Evolutionary conservation across 1,140 invertebrate genomes (phyloP).

Genomic region (Diachasmimorpha longicaudata): DNA sequence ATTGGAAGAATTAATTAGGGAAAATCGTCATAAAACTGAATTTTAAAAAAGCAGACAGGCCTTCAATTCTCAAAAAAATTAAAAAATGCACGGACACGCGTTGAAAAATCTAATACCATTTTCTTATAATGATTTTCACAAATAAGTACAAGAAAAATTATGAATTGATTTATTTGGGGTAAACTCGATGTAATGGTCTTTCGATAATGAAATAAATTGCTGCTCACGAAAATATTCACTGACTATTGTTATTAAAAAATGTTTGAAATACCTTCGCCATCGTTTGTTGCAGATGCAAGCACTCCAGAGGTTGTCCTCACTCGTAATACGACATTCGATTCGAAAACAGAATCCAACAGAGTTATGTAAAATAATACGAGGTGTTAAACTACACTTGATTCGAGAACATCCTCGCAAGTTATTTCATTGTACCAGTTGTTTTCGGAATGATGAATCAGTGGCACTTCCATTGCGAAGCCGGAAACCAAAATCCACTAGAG

Average conservation of each 20-base stretch:
- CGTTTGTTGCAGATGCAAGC: conserved; percentile 44
- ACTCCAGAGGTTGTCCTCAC: conserved; percentile 29
- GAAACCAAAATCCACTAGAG: conserved; percentile 62
- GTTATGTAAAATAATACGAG: neutral
- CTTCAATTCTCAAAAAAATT: no score
- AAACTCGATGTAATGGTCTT: neutral
- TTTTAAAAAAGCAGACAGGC: no score
- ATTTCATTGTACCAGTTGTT: conserved; percentile 20
- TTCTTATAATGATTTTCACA: no score
- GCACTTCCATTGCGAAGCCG: conserved; percentile 57
- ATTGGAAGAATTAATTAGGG: no score
- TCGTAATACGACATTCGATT: conserved; percentile 10
- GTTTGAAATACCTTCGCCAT: neutral
- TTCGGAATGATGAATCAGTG: conserved; percentile 19
- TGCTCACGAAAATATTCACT: neutral
- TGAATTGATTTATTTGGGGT: no score
- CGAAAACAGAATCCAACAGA: conserved; percentile 21
- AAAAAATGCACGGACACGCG: no score
- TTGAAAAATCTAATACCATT: no score
- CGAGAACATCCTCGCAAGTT: neutral
- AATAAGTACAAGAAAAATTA: no score
- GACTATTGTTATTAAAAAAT: neutral
- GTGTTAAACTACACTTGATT: neutral
- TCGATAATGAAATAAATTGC: neutral
- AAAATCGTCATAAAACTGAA: no score